Conservation (phyloP, 1,140 invertebrate genomes). For the Drosophila oshimai region DNA sequence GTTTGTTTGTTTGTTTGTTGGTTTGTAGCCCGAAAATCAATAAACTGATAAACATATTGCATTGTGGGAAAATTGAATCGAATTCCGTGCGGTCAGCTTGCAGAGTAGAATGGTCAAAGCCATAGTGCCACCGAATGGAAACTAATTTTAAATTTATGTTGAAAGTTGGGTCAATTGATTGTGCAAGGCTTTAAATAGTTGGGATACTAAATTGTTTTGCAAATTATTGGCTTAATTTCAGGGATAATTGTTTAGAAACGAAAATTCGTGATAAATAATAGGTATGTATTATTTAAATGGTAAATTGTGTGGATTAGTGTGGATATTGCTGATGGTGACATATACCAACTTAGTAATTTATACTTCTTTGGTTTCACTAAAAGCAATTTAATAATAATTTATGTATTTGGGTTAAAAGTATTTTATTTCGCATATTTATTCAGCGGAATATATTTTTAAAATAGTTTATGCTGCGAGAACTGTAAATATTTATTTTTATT, state of each 20-base stretch:
- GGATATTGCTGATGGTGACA: not conserved
- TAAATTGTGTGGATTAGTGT: not conserved
- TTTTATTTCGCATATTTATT: too few relatives aligned
- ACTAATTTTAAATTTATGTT: slow-evolving; percentile 49
- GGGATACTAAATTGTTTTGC: not conserved
- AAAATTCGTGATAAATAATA: not conserved
- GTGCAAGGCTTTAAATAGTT: not conserved
- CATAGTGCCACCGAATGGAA: slow-evolving; percentile 2
- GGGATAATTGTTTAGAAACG: not conserved
- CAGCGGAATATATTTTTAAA: too few relatives aligned
- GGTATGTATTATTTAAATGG: not conserved
- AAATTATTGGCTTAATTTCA: slow-evolving; percentile 11
- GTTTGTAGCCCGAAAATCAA: slow-evolving; percentile 63
- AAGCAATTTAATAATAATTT: not conserved
- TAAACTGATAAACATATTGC: slow-evolving; percentile 77
- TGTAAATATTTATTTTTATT: too few relatives aligned
- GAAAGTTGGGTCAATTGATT: slow-evolving; percentile 10
- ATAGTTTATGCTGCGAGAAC: too few relatives aligned
- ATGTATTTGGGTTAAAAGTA: not conserved
- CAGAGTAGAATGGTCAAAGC: slow-evolving; percentile 7
- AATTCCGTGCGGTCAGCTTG: slow-evolving; percentile 28
- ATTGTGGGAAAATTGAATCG: slow-evolving; percentile 52
- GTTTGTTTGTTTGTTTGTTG: slow-evolving; percentile 19
- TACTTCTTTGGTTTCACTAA: not conserved
- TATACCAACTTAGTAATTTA: not conserved